Percentiles rank a stretch among this genome's conserved stretches.
phyloP scores from a whole-genome alignment of 2,797 vertebrate genomes.

The Eutrigla gurnardus region DNA sequence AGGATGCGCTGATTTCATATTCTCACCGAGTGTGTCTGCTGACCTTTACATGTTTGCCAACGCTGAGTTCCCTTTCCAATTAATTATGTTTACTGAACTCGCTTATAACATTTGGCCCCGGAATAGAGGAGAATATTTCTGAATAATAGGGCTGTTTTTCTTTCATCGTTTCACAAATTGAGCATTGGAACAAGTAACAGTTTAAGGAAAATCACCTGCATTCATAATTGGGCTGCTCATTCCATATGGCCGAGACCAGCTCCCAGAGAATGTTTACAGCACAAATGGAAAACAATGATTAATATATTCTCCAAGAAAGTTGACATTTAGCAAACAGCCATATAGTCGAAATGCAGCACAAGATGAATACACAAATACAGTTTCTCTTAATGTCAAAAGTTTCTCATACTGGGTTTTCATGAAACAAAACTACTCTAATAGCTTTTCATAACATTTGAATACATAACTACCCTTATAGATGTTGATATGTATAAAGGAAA shows the following conservation, averaged over 20 bases:
- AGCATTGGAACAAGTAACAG: neutral
- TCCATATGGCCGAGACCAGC: neutral
- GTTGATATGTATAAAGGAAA: neutral
- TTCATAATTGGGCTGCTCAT: neutral
- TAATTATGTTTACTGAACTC: constrained; percentile 21
- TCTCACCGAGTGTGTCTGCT: constrained; percentile 8
- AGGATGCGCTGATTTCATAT: constrained; percentile 15
- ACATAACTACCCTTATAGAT: neutral
- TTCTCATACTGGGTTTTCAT: neutral
- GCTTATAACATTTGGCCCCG: constrained; percentile 5
- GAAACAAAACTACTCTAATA: neutral
- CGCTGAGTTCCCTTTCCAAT: constrained; percentile 20
- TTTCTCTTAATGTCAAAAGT: neutral
- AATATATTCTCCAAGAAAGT: neutral
- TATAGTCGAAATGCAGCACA: neutral
- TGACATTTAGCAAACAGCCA: neutral
- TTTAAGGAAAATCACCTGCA: neutral
- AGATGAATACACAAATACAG: neutral
- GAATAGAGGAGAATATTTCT: neutral
- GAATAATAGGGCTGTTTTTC: neutral
- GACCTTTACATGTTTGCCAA: constrained; percentile 39
- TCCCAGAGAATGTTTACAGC: neutral
- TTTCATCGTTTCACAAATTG: neutral
- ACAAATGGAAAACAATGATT: neutral
- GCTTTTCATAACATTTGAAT: neutral